Evolutionary conservation across 2,797 vertebrate genomes (phyloP), one percentile per base, ranked within the genome.

Genomic region (Leptodactylus fallax): DNA sequence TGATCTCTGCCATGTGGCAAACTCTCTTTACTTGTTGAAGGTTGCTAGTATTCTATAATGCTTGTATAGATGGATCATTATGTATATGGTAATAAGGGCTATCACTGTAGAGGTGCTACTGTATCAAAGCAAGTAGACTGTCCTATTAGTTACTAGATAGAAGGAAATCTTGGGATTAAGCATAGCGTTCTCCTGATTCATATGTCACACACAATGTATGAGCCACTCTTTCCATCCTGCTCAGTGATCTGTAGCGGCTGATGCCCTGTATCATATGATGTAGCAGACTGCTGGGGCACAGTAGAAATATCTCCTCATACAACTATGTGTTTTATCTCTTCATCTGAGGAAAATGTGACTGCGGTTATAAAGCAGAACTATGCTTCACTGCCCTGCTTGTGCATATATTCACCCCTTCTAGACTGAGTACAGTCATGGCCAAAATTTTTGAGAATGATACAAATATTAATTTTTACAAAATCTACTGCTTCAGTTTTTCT

Each of bases 131-230:
- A 45, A 17, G 16, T 47, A 45, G 27, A 45, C 14, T 0, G 49
- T 49, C 72, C 51, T 49, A 49, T 12, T 76, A n/a, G 47, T 21
- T 21, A 10, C 7, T 76, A 51, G 0, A n/a, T 51, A 13, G 10
- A 49, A 76, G 45, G 21, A 11, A 49, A 51, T 76, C 16, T 45
- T 72, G 27, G 69, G 36, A 72, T 72, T 45, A 19, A 19, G 45
- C 47, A 76, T 76, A 51, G 47, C 47, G 10, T 49, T 60, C 51
- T 81, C 45, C 78, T 81, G 78, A 86, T 80, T 86, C 51, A 86
- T 55, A 49, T 45, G n/a, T 60, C 78, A 71, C 25, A 58, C 19
- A 4, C 53, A 3, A 49, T 51, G 6, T n/a, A 47, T 86, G 77
- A 86, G 61, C 49, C 63, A 71, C 51, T 69, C 25, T 86, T 86